Percentiles rank a stretch among this genome's conserved stretches.
phyloP scores from a whole-genome alignment of 2,113 vertebrate species.

The Tursiops truncatus region DNA sequence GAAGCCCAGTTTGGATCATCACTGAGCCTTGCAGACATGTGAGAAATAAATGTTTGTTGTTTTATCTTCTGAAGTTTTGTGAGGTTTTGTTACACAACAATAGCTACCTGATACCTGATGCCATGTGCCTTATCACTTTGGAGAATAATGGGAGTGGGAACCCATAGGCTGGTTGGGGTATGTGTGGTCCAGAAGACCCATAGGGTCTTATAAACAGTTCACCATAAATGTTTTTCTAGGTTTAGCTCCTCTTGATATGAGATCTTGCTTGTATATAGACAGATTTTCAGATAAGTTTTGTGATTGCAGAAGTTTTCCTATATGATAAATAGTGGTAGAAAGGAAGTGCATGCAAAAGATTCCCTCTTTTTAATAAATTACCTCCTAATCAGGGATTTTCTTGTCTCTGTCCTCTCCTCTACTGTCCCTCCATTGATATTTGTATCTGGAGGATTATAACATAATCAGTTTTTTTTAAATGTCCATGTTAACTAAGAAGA shows the following conservation, averaged over 20 bases:
- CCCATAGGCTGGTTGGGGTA: neutral
- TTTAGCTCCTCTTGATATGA: neutral
- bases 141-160: neutral
- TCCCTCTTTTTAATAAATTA: constrained; percentile 76
- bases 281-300: neutral
- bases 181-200: neutral
- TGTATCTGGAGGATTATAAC: constrained; percentile 66
- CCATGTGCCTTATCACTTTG: neutral
- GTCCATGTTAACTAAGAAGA: constrained; percentile 71
- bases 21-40: neutral
- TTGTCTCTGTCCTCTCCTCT: constrained; percentile 29
- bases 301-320: neutral
- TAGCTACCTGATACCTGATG: neutral
- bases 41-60: neutral
- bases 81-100: neutral
- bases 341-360: constrained; percentile 45
- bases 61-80: neutral
- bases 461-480: constrained; percentile 75
- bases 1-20: neutral
- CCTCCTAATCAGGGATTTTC: constrained; percentile 41
- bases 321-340: constrained; percentile 73
- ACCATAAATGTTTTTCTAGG: neutral
- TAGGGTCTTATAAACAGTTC: neutral
- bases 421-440: neutral
- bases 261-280: neutral